Evolutionary conservation across 2,888 invertebrate species (phyloP).

Genomic region (Cepaea hortensis): DNA sequence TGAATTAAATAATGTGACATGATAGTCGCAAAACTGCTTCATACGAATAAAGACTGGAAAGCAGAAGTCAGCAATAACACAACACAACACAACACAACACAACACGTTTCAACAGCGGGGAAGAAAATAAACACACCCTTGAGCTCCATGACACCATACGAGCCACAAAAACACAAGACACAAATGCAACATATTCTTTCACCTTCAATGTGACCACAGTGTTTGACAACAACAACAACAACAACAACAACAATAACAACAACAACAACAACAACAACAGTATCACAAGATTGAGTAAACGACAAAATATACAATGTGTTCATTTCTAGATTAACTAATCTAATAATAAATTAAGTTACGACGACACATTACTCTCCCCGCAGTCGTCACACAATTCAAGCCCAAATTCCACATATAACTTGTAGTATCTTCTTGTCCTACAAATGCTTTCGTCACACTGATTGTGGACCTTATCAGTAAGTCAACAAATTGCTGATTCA

Average conservation of each 20-base stretch:
- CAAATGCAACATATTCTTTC: neutral
- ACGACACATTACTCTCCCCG: neutral
- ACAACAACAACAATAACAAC: neutral
- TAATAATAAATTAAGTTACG: conserved; percentile 14
- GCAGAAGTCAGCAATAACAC: neutral
- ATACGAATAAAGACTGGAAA: neutral
- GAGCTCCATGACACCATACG: neutral
- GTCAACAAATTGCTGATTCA: no score
- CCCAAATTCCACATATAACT: no score
- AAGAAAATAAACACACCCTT: neutral
- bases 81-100: neutral
- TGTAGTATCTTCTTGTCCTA: no score
- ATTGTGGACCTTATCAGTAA: no score
- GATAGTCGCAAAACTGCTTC: no score
- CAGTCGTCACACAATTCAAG: neutral
- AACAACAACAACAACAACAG: neutral
- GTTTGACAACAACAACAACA: no score
- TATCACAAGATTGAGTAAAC: neutral
- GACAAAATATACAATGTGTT: conserved; percentile 9
- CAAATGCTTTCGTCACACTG: no score
- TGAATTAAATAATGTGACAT: no score
- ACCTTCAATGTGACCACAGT: conserved; percentile 7
- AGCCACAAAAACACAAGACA: neutral
- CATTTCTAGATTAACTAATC: neutral
- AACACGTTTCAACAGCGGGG: conserved; percentile 9